Percentiles rank a stretch among this genome's conserved stretches.
phyloP scores from a whole-genome alignment of 2,113 vertebrate genomes.

The Thermophis baileyi region DNA sequence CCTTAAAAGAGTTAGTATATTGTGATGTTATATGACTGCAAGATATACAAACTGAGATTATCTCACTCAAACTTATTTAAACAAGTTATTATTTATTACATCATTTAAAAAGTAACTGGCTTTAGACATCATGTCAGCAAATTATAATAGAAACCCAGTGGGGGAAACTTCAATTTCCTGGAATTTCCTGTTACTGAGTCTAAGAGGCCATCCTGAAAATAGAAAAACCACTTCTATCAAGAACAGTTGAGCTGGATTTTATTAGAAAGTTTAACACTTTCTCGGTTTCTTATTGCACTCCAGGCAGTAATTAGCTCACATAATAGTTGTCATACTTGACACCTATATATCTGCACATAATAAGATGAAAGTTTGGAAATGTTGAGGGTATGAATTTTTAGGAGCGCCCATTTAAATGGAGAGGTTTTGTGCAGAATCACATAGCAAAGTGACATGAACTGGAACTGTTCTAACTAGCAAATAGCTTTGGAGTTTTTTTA shows the following conservation, averaged over 20 bases:
- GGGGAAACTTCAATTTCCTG: not conserved
- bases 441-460: not conserved
- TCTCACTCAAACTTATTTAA: not conserved
- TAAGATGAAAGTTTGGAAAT: not conserved
- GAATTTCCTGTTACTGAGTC: not conserved
- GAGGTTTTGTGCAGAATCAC: not conserved
- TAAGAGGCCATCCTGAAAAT: not conserved
- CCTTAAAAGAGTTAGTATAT: not conserved
- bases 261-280: not conserved
- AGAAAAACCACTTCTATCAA: not conserved
- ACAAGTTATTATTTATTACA: not conserved
- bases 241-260: not conserved
- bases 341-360: not conserved
- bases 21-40: not conserved
- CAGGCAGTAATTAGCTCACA: not conserved
- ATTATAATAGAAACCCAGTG: not conserved
- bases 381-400: too few relatives aligned
- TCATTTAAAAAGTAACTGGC: not conserved
- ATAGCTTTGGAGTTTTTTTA: not conserved
- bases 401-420: not conserved
- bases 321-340: not conserved
- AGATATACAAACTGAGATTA: fast-evolving
- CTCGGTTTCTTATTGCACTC: not conserved
- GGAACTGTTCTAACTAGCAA: not conserved
- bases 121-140: not conserved